Evolutionary conservation across 2,113 vertebrate genomes (phyloP).

Genomic region (Corydoras maculifer): DNA sequence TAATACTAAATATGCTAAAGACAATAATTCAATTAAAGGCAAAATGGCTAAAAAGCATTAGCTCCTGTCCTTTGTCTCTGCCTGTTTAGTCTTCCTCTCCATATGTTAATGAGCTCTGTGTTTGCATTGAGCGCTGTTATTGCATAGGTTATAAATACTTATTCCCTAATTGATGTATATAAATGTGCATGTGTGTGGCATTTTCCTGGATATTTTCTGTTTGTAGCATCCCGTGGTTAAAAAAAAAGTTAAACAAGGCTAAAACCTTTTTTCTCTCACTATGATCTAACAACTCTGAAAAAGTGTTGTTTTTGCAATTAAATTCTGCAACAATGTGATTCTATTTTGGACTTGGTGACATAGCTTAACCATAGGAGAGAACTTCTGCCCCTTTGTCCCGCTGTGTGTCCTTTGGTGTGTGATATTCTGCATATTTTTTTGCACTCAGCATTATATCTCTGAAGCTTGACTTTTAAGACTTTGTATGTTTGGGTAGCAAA

Average conservation of each 20-base stretch:
- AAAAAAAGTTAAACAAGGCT: neutral
- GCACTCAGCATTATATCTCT: too few species aligned
- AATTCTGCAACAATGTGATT: conserved; percentile 12
- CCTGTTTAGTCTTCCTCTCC: too few species aligned
- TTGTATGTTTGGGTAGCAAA: too few species aligned
- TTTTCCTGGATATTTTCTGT: neutral
- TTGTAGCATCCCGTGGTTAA: neutral
- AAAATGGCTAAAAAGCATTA: too few species aligned
- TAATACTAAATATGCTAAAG: too few species aligned
- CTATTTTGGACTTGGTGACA: conserved; percentile 19
- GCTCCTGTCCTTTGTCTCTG: too few species aligned
- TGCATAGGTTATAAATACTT: conserved; percentile 39
- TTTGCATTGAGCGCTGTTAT: neutral
- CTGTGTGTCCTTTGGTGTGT: conserved; percentile 31
- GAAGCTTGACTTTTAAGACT: too few species aligned
- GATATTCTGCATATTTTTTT: conserved; percentile 5
- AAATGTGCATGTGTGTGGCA: conserved; percentile 10
- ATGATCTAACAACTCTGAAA: conserved; percentile 10
- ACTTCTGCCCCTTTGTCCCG: conserved; percentile 16
- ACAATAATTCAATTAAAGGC: too few species aligned
- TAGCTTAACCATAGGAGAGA: conserved; percentile 3
- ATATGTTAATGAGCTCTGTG: too few species aligned
- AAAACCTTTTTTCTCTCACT: conserved; percentile 6
- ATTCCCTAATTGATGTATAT: conserved; percentile 1
- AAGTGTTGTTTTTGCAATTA: conserved; percentile 25